These are phyloP conservation scores for Rhorus exstirpatorius DNA, from an alignment of 2,888 invertebrate genomes.

Conservation along the genomic window DNA sequence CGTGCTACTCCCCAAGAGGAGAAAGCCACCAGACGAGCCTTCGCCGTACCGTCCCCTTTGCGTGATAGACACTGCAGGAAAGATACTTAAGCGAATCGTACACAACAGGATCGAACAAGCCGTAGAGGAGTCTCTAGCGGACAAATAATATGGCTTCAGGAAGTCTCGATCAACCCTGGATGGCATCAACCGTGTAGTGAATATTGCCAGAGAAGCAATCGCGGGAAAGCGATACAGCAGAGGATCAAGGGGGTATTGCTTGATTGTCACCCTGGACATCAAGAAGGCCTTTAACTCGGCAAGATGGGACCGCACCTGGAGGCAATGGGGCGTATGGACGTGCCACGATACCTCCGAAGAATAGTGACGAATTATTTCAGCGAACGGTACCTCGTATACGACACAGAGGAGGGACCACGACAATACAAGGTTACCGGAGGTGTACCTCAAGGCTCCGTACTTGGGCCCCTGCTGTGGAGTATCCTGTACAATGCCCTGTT, in stretches of 20 bases:
- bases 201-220: slow-evolving; percentile 52
- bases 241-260: slow-evolving; percentile 35
- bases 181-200: slow-evolving; percentile 54
- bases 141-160: slow-evolving; percentile 67
- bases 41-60: slow-evolving; percentile 31
- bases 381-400: slow-evolving; percentile 62
- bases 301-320: slow-evolving; percentile 63
- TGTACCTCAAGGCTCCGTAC: slow-evolving; percentile 62
- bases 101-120: slow-evolving; percentile 17
- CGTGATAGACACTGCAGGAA: slow-evolving; percentile 51
- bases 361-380: slow-evolving; percentile 69
- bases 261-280: slow-evolving; percentile 60
- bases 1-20: slow-evolving; percentile 55
- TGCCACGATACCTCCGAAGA: slow-evolving; percentile 67
- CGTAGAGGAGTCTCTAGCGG: slow-evolving; percentile 51
- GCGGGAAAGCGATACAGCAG: no score
- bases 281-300: slow-evolving; percentile 73
- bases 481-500: slow-evolving; percentile 63
- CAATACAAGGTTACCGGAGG: slow-evolving; percentile 56
- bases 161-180: slow-evolving; percentile 63
- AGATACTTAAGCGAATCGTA: slow-evolving; percentile 51
- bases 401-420: slow-evolving; percentile 53
- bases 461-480: slow-evolving; percentile 62
- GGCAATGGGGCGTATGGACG: slow-evolving; percentile 57
- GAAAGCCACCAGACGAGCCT: slow-evolving; percentile 11